Conservation (phyloP, 2,797 vertebrate species). For the Myiothlypis coronata region DNA sequence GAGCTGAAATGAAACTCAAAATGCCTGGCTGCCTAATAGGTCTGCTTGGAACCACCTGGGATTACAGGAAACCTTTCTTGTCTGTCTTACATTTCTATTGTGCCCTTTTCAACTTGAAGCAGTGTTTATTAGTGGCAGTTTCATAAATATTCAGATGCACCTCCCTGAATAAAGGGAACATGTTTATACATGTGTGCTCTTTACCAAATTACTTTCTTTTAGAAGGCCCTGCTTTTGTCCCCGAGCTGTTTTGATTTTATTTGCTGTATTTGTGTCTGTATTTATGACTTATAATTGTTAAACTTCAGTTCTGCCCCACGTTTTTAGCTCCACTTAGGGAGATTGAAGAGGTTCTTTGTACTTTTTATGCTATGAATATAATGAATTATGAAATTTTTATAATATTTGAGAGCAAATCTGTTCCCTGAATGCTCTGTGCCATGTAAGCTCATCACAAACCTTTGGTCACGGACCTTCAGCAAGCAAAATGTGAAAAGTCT, state of each 20-base stretch:
- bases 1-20: background rate
- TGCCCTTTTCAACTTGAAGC: background rate
- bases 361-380: background rate
- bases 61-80: background rate
- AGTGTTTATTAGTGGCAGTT: background rate
- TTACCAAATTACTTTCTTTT: background rate
- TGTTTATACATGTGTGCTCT: background rate
- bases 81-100: background rate
- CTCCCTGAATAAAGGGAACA: background rate
- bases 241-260: background rate
- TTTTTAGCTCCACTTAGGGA: background rate
- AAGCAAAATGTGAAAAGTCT: accelerated
- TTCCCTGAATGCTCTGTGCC: background rate
- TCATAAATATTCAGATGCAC: background rate
- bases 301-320: background rate
- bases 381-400: background rate
- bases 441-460: background rate
- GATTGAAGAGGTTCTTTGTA: background rate
- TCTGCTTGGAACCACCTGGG: background rate
- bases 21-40: background rate
- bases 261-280: background rate
- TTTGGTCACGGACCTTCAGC: background rate
- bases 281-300: background rate
- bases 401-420: background rate
- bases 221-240: background rate